Base-by-base conservation (phyloP, 2,797 vertebrate species). In the Tympanoctomys barrerae region DNA sequence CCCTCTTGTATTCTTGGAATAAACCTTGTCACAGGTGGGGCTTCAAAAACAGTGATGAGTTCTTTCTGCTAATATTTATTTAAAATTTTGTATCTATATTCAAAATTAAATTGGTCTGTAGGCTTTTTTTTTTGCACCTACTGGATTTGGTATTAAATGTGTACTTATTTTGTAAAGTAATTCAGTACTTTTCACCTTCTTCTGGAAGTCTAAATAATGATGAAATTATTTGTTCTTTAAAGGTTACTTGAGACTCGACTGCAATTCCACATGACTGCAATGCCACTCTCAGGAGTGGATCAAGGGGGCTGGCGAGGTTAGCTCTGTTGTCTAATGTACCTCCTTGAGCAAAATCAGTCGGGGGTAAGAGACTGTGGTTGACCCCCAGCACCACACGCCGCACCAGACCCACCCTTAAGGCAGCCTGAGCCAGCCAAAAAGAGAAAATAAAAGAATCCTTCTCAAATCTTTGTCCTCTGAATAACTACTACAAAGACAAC, bases 41-140 rank as follows among this genome's bases (percentile, higher is more conserved):
- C 39, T 59, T 90, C 82, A 93, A 46, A 90, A 83, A 90, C 49
- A 75, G 1, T 22, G 8, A 86, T 28, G 33, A 26, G 33, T 59
- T 82, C 75, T 70, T 62, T 36, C 26, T 42, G 28, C 68, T 68
- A 68, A 66, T n/a, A 68, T 42, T 89, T 42, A 54, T 26, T n/a
- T 31, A 66, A n/a, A 78, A 39, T 21, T 91, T 52, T 84, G 21
- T 18, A 92, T n/a, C 78, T 75, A 33, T 59, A 62, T 66, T 84
- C n/a, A 87, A 87, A 85, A 77, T 89, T 42, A 93, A 87, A 87
- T n/a, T 77, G 31, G 31, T 77, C n/a, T 91, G 73, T 79, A 80
- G 14, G 36, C 6, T 42, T 42, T 42, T 42, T 42, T 62, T 85
- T 81, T 46, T 61, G 22, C 57, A 66, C n/a, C 11, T 78, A 12